Evolutionary conservation across 2,888 invertebrate species (phyloP).

Genomic region (Morpho helenor): DNA sequence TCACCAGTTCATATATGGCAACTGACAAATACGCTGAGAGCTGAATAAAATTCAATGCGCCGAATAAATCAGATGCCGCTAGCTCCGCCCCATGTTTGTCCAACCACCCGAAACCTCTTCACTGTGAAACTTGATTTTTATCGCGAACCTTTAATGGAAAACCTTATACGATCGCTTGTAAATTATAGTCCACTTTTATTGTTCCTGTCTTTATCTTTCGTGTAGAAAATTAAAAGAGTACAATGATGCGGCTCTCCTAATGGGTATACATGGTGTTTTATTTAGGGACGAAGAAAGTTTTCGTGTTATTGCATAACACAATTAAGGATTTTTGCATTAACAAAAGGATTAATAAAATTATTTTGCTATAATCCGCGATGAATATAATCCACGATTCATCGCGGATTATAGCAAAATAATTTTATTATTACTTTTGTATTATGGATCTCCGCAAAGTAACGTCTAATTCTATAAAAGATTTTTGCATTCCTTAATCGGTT

Average conservation of each 20-base stretch:
- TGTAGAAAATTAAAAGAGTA: constrained; percentile 32
- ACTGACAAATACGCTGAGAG: constrained; percentile 19
- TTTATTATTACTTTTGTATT: too few relatives aligned
- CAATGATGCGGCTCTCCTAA: constrained; percentile 22
- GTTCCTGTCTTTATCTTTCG: constrained; percentile 30
- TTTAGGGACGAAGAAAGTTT: not conserved
- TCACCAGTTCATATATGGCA: constrained; percentile 18
- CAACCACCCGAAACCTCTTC: constrained; percentile 26
- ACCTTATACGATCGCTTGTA: constrained; percentile 49
- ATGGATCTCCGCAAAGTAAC: too few relatives aligned
- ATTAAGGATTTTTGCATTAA: too few relatives aligned
- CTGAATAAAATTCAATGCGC: constrained; percentile 18
- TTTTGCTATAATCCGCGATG: not conserved
- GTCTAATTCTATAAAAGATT: too few relatives aligned
- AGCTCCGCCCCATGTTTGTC: constrained; percentile 45
- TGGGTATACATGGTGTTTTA: constrained; percentile 23
- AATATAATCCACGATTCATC: not conserved
- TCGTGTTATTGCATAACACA: too few relatives aligned
- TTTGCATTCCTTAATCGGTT: too few relatives aligned
- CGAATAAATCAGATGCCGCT: constrained; percentile 28
- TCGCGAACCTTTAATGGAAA: constrained; percentile 53
- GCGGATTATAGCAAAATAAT: too few relatives aligned
- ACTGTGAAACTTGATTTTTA: constrained; percentile 45
- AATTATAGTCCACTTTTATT: constrained; percentile 39
- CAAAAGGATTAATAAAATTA: not conserved